phyloP scores from a whole-genome alignment of 1,140 invertebrate species.

The Drosophila quadrilineata region DNA sequence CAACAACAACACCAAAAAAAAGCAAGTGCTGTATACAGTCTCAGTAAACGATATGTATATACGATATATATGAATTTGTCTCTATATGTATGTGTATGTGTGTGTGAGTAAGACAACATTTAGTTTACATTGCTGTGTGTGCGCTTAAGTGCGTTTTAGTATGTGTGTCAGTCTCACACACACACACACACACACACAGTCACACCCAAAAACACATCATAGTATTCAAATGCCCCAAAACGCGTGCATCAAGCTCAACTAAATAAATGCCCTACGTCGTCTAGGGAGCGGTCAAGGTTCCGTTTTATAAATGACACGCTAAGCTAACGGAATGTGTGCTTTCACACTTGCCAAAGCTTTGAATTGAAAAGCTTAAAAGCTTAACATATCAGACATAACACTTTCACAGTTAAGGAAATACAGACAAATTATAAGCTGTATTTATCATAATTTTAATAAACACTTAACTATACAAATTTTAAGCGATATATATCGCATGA shows the following conservation, averaged over 20 bases:
- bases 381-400: background rate
- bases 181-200: slow-evolving; percentile 12
- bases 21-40: no score
- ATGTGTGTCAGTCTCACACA: slow-evolving; percentile 7
- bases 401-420: background rate
- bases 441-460: background rate
- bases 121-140: slow-evolving; percentile 66
- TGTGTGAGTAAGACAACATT: slow-evolving; percentile 61
- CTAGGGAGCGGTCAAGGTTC: slow-evolving; percentile 18
- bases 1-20: slow-evolving; percentile 48
- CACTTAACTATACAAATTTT: no score
- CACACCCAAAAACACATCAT: background rate
- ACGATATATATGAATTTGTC: slow-evolving; percentile 26
- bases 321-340: slow-evolving; percentile 4
- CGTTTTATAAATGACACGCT: background rate
- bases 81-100: slow-evolving; percentile 32
- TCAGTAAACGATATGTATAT: slow-evolving; percentile 55
- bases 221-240: slow-evolving; percentile 14
- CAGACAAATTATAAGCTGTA: background rate
- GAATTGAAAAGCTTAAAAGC: background rate
- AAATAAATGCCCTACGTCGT: slow-evolving; percentile 41
- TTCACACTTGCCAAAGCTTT: slow-evolving; percentile 1
- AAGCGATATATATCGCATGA: no score
- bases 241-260: slow-evolving; percentile 32
- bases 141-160: slow-evolving; percentile 57